These are phyloP conservation scores for Notothenia coriiceps DNA, from an alignment of 2,113 vertebrate genomes.

Conservation along the genomic window DNA sequence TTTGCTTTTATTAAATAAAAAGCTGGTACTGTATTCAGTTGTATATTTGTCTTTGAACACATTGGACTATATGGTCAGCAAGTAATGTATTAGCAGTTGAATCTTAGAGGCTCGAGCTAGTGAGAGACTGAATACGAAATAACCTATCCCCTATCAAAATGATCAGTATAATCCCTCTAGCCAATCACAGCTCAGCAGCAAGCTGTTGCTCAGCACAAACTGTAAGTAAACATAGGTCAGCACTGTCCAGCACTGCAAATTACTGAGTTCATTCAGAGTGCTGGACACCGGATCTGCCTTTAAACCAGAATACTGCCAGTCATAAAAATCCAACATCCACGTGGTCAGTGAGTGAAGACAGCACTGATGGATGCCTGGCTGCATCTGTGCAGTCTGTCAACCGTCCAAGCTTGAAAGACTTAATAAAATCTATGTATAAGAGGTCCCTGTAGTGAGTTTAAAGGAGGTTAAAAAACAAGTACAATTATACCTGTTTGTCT, in stretches of 20 bases:
- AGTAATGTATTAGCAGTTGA: not conserved
- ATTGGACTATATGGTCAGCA: too few relatives aligned
- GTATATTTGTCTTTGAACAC: constrained; percentile 16
- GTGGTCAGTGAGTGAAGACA: constrained; percentile 46
- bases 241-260: constrained; percentile 43
- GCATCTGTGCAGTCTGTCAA: constrained; percentile 46
- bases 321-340: constrained; percentile 37
- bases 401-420: constrained; percentile 45
- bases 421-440: not conserved
- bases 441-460: not conserved
- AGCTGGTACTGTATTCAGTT: not conserved
- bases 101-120: not conserved
- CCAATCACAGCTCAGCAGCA: constrained; percentile 14
- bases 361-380: constrained; percentile 45
- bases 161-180: constrained; percentile 19
- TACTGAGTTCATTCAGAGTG: constrained; percentile 49
- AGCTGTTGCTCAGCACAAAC: constrained; percentile 34
- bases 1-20: too few relatives aligned
- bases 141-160: constrained; percentile 30
- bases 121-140: not conserved
- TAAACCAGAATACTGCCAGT: constrained; percentile 27
- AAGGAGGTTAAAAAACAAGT: not conserved
- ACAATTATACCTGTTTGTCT: not conserved
- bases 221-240: constrained; percentile 42
- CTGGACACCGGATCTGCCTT: constrained; percentile 33